A percentile compares a stretch with the other conserved stretches of the same genome.
phyloP scores from a whole-genome alignment of 2,113 vertebrate genomes.

The Symphodus melops region DNA sequence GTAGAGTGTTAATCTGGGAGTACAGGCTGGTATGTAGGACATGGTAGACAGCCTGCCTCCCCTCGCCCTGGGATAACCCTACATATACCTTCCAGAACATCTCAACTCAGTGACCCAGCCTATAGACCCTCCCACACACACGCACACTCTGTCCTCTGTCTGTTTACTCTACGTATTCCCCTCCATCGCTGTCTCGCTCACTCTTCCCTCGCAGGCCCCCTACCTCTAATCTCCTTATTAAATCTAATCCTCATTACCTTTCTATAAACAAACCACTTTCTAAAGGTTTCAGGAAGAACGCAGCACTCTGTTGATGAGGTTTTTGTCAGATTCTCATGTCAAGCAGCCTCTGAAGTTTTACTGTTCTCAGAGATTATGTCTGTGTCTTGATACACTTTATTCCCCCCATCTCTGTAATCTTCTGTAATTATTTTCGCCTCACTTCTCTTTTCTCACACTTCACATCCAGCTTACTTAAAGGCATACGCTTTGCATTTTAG shows the following conservation, averaged over 20 bases:
- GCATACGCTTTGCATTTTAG: slow-evolving; percentile 12
- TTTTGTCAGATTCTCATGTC: background rate
- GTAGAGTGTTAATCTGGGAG: slow-evolving; percentile 14
- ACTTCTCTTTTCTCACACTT: slow-evolving; percentile 24
- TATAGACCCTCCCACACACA: slow-evolving; percentile 17
- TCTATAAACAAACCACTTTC: slow-evolving; percentile 12
- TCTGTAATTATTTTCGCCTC: slow-evolving; percentile 21
- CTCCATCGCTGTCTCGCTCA: background rate
- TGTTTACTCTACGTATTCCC: slow-evolving; percentile 19
- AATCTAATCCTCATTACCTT: slow-evolving; percentile 35
- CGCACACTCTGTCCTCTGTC: slow-evolving; percentile 16
- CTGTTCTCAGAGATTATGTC: slow-evolving; percentile 12
- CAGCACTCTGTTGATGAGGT: background rate
- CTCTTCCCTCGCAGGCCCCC: slow-evolving; percentile 15
- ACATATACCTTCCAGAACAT: background rate
- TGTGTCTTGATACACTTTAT: background rate
- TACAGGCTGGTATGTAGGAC: slow-evolving; percentile 11
- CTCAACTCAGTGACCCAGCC: slow-evolving; percentile 15
- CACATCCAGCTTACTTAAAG: slow-evolving; percentile 3
- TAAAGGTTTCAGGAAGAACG: background rate
- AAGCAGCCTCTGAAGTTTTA: background rate
- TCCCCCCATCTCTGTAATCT: slow-evolving; percentile 12
- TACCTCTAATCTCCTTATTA: slow-evolving; percentile 38
- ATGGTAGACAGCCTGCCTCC: slow-evolving; percentile 1
- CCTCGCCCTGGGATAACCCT: slow-evolving; percentile 17